Conservation (phyloP, 2,113 vertebrate genomes). For the Ictidomys tridecemlineatus region DNA sequence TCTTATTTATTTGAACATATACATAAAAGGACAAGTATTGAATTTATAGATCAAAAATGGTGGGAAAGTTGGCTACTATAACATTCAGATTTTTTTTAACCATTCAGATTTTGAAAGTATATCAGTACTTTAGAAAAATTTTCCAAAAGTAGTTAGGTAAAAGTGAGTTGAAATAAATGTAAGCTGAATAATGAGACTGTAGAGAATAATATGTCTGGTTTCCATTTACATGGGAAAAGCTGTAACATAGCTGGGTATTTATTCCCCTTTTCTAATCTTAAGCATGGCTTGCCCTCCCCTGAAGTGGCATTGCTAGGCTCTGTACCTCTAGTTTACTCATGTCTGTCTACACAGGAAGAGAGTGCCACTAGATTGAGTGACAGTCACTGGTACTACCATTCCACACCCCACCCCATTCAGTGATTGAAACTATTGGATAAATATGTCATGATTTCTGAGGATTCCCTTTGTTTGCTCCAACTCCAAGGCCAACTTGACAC, state of each 20-base stretch:
- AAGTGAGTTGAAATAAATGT: background rate
- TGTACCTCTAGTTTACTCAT: background rate
- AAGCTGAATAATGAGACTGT: background rate
- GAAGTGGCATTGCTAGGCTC: background rate
- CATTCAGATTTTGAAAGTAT: background rate
- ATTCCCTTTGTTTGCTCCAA: background rate
- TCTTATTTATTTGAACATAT: constrained; percentile 47
- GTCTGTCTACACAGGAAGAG: background rate
- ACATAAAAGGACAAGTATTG: background rate
- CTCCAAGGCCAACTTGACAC: background rate
- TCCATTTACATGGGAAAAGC: background rate
- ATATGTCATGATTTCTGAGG: background rate
- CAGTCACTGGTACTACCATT: background rate
- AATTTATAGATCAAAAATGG: background rate
- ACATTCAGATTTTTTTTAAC: background rate
- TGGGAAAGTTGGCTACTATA: background rate
- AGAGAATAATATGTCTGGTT: background rate
- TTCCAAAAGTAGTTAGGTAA: background rate
- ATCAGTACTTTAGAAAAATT: background rate
- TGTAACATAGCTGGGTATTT: background rate
- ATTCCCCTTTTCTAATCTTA: background rate
- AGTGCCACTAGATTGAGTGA: background rate
- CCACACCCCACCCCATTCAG: background rate
- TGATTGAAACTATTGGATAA: background rate
- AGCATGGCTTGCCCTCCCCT: too few relatives aligned